Evolutionary conservation across 2,113 vertebrate genomes (phyloP), one percentile per base, ranked within the genome.

Genomic region (Phaetusa simplex): DNA sequence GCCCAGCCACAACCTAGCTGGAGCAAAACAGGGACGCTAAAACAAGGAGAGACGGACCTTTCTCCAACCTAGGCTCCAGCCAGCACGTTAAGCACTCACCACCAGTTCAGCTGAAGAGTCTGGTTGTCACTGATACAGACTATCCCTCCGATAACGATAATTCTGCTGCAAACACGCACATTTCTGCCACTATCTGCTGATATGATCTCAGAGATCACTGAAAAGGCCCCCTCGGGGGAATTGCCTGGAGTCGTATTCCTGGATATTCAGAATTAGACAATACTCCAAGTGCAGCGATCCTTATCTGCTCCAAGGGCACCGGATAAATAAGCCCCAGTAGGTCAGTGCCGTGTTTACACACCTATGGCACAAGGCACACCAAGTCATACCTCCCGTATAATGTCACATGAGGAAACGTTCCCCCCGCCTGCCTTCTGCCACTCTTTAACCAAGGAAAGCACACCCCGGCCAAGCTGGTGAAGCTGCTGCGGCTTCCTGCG

Each of bases 101-200:
- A 23, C 32, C 65, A 70, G 30, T 6, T 40, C 56, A 42, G 1
- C 38, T 20, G 18, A 32, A 29, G 13, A 45, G 55, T 3, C 64
- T 9, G 21, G 24, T 5, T 27, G 24, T 29, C 40, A 22, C 29
- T 2, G n/a, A 59, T 42, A 29, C 58, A 23, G 36, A 2, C 32
- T 5, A 4, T 9, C 34, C 52, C 22, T 12, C 55, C 1, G 1
- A 6, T 5, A 45, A 32, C 0, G 5, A 22, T 11, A 53, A 64
- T 7, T 17, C 40, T 7, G 23, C 53, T 29, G 14, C 11, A 8
- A 4, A 49, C 15, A 3, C 5, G 1, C 22, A 32, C 11, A 3
- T 24, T 36, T 47, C 58, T 6, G 52, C 2, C 0, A 14, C 21
- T 30, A 9, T 5, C 34, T 23, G 38, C 53, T 17, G 45, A 61